These are phyloP conservation scores for Ivindomyrus marchei DNA, from an alignment of 2,113 vertebrate genomes.

Conservation along the genomic window DNA sequence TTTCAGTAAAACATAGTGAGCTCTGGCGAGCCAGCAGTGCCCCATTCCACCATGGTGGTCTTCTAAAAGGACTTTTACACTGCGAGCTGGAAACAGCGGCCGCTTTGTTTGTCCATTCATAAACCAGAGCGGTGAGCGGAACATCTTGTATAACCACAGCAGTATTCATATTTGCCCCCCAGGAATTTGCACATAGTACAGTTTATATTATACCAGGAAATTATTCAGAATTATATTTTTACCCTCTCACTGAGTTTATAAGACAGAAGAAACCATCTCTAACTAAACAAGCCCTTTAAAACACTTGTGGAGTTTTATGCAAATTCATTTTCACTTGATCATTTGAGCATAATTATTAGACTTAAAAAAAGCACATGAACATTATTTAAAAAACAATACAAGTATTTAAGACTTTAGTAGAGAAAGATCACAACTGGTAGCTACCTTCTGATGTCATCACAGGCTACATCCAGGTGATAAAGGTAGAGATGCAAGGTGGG, in stretches of 20 bases:
- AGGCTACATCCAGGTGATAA: constrained; percentile 56
- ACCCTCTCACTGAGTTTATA: neutral
- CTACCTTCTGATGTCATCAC: constrained; percentile 70
- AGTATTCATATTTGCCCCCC: neutral
- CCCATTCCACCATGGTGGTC: neutral
- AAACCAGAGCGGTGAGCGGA: neutral
- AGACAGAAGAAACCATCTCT: neutral
- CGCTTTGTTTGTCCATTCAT: neutral
- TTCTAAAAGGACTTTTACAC: neutral
- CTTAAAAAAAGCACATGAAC: neutral
- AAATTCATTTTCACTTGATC: neutral
- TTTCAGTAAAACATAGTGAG: neutral
- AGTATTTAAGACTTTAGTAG: neutral
- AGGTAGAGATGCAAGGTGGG: constrained; percentile 64
- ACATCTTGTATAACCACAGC: neutral
- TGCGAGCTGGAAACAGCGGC: neutral
- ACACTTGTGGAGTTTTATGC: neutral
- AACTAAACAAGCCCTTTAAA: neutral
- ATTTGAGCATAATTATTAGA: neutral
- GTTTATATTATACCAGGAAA: neutral
- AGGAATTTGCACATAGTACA: neutral
- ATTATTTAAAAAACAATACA: neutral
- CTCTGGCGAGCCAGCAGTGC: neutral
- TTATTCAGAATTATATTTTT: constrained; percentile 4
- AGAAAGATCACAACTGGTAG: constrained; percentile 7